Base-by-base conservation (phyloP, 2,797 vertebrate species). In the Triplophysa bombifrons region DNA sequence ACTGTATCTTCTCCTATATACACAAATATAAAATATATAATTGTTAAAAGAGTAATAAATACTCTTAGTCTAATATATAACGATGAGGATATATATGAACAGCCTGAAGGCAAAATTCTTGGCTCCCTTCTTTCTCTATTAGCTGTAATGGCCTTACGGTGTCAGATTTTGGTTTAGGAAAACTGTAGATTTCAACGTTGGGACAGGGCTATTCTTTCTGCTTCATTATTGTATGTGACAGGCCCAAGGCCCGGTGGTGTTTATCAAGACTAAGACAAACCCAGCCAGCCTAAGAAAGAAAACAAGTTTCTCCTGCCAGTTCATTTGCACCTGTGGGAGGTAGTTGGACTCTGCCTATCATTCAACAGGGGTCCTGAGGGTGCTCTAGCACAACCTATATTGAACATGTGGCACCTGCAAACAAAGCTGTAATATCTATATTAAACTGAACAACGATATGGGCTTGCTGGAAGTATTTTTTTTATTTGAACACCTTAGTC, bases 301-400 rank as follows among this genome's bases (percentile, higher is more conserved):
- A 2, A 27, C 46, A 63, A 56, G 63, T 55, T 66, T 73, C 8
- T 50, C 6, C 51, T 46, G 34, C 48, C 30, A 67, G 50, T 17
- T 22, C 27, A 41, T 69, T 77, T 60, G 50, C 19, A 77, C 55
- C 66, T 38, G 41, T 70, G 53, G 55, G 55, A 58, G 55, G 12
- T 50, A 50, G 13, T 70, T 61, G 41, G 75, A 61, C 55, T 48
- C 17, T 2, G 10, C 41, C 66, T 22, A 25, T 19, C 44, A 77
- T 69, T 70, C 65, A 69, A 66, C 51, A 30, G 51, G 41, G 66
- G 66, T 77, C 41, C 53, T 61, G 27, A 60, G 44, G 41, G 75
- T 61, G 56, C 19, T 8, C 11, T 16, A 50, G 19, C 17, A 50
- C 38, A 19, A 68, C 20, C 22, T 14, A 69, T 12, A 60, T 0